Evolutionary conservation across 2,113 vertebrate species (phyloP).

Genomic region (Sitta europaea): DNA sequence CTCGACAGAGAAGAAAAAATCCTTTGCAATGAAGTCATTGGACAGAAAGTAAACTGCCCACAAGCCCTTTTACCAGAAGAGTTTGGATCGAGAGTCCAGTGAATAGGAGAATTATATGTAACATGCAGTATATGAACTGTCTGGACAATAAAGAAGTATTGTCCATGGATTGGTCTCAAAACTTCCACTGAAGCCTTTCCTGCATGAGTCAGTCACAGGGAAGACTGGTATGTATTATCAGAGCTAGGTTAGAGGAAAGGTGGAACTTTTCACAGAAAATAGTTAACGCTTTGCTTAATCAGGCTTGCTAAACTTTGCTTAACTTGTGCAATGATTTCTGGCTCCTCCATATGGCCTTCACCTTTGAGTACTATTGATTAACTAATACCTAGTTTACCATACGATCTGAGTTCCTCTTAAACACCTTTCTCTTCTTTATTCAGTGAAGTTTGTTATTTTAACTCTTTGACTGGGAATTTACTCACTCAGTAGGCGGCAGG

Average conservation of each 20-base stretch:
- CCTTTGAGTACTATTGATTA: conserved; percentile 69
- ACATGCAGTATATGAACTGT: conserved; percentile 7
- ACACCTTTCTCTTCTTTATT: conserved; percentile 44
- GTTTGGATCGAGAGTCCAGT: conserved; percentile 32
- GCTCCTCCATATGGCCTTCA: conserved; percentile 61
- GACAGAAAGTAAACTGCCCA: conserved; percentile 64
- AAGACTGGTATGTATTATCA: background rate
- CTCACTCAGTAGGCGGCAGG: background rate
- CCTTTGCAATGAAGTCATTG: conserved; percentile 68
- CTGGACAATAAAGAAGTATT: conserved; percentile 19
- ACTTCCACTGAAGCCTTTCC: background rate
- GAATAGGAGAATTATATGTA: conserved; percentile 41
- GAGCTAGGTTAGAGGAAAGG: conserved; percentile 45
- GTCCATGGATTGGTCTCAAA: conserved; percentile 12
- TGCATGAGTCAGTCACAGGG: conserved; percentile 10
- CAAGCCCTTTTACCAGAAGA: conserved; percentile 68
- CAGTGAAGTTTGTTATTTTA: conserved; percentile 31
- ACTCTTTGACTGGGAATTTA: conserved; percentile 41
- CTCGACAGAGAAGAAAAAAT: conserved; percentile 55
- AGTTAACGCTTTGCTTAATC: conserved; percentile 70
- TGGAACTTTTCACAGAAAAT: conserved; percentile 67
- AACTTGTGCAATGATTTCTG: conserved; percentile 68
- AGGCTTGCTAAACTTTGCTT: conserved; percentile 68
- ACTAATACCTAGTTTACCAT: conserved; percentile 52
- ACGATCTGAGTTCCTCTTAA: conserved; percentile 36